Percentiles rank a stretch among this genome's conserved stretches.
phyloP scores from a whole-genome alignment of 1,140 invertebrate genomes.

The Druon quercuslanigerum region DNA sequence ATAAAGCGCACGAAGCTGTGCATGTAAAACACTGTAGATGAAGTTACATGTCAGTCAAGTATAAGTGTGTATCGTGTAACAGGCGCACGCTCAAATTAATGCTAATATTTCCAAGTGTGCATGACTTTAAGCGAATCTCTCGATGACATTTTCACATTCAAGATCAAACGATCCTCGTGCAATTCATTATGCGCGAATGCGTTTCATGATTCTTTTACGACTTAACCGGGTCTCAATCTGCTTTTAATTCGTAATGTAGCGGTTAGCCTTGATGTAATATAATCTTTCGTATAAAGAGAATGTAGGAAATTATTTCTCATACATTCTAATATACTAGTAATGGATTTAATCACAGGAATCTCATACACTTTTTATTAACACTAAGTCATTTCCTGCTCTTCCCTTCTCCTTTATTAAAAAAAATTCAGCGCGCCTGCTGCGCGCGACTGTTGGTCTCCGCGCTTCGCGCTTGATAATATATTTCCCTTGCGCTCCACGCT shows the following conservation, averaged over 20 bases:
- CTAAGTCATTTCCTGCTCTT: not conserved
- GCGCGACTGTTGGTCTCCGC: too few relatives aligned
- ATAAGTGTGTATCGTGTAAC: conserved; percentile 24
- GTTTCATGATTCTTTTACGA: conserved; percentile 17
- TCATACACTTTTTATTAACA: not conserved
- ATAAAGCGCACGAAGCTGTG: conserved; percentile 14
- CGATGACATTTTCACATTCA: conserved; percentile 28
- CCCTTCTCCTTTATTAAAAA: too few relatives aligned
- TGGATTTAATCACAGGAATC: not conserved
- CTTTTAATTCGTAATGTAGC: conserved; percentile 29
- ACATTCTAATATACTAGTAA: not conserved
- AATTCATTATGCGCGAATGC: conserved; percentile 20
- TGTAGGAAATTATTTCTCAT: conserved; percentile 20
- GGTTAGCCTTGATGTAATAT: conserved; percentile 29
- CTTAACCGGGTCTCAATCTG: conserved; percentile 23
- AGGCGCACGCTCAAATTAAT: conserved; percentile 30
- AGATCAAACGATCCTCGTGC: conserved; percentile 30
- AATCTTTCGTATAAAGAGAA: conserved; percentile 15
- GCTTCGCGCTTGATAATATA: too few relatives aligned
- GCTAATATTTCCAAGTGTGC: conserved; percentile 2
- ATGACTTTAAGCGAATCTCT: conserved; percentile 28
- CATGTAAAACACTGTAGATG: conserved; percentile 23
- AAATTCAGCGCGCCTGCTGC: too few relatives aligned
- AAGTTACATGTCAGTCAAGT: conserved; percentile 27
- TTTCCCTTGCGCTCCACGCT: too few relatives aligned